Evolutionary conservation across 2,888 invertebrate genomes (phyloP).

Genomic region (Zaprionus lineosus): DNA sequence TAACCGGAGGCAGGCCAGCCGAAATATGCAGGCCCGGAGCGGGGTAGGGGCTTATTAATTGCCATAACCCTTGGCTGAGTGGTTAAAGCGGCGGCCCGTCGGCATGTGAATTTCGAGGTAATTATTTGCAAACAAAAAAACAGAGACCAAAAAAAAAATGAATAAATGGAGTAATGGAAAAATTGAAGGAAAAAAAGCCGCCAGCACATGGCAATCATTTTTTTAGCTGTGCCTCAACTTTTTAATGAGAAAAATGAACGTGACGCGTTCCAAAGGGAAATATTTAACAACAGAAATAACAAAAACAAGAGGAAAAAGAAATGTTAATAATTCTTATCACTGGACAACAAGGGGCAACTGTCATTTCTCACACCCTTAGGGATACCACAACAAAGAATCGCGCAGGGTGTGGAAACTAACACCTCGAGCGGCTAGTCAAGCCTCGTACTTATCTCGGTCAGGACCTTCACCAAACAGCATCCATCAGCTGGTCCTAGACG

Average conservation of each 20-base stretch:
- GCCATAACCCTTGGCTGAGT: slow-evolving; percentile 71
- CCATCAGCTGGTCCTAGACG: slow-evolving; percentile 46
- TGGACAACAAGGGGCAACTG: slow-evolving; percentile 57
- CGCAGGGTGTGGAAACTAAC: slow-evolving; percentile 60
- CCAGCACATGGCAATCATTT: slow-evolving; percentile 65
- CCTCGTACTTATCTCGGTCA: slow-evolving; percentile 47
- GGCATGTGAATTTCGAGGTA: slow-evolving; percentile 58
- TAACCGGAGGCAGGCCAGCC: slow-evolving; percentile 38
- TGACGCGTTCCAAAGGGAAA: slow-evolving; percentile 24
- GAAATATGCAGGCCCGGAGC: slow-evolving; percentile 53
- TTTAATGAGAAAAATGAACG: slow-evolving; percentile 67
- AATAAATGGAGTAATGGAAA: too few relatives aligned
- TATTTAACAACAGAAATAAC: not conserved
- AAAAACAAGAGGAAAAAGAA: slow-evolving; percentile 25
- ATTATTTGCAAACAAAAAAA: slow-evolving; percentile 68
- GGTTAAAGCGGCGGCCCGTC: slow-evolving; percentile 54
- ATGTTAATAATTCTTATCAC: slow-evolving; percentile 70
- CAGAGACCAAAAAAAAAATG: slow-evolving; percentile 3
- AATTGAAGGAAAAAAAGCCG: slow-evolving; percentile 31
- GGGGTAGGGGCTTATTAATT: slow-evolving; percentile 56
- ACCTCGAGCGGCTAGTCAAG: slow-evolving; percentile 61
- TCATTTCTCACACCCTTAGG: slow-evolving; percentile 69
- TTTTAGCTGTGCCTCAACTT: slow-evolving; percentile 59
- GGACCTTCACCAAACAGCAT: slow-evolving; percentile 34
- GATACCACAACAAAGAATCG: slow-evolving; percentile 46